Evolutionary conservation across 2,113 vertebrate genomes (phyloP), one percentile per base, ranked within the genome.

Genomic region (Polypterus bichir): DNA sequence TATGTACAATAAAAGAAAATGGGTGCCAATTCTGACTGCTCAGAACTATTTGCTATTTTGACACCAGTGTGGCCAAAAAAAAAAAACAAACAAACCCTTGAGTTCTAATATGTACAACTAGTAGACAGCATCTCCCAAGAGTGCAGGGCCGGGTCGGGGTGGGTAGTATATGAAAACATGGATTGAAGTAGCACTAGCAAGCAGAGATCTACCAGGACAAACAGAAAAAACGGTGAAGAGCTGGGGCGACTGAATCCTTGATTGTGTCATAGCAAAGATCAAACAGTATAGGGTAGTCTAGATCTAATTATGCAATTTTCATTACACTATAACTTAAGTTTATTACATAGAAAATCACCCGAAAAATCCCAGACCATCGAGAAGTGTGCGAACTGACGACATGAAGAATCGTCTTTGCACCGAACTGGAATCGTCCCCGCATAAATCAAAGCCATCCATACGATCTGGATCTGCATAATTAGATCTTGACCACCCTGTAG

Each of bases 1-100:
- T 79, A 87, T 84, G 67, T 87, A 87, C 83, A 88, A 76, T 74
- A 65, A 69, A 78, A 48, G 5, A 79, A 73, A n/a, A 70, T 77
- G 66, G 70, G 76, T 69, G 79, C 83, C 74, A 80, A 75, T 77
- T 79, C 69, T 82, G 44, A 0, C 79, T 76, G 75, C 77, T 78
- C 83, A 81, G 81, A 79, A 84, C 82, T 44, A 44, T 55, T 9
- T 57, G 56, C 56, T 44, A 27, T 6, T 45, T 3, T 45, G 46
- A 44, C 56, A 44, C 44, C 5, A 44, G 3, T 58, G 56, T 58
- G 56, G 56, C 56, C n/a, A 4, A 44, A 45, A 11, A 45, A 45
- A 58, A 58, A 27, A 27, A 27, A 1, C 27, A 27, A 27, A 27
- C 27, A 27, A 27, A 27, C 27, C 27, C 27, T 27, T 27, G 27